Conservation (phyloP, 2,888 invertebrate species). For the Tetanocera ferruginea region DNA sequence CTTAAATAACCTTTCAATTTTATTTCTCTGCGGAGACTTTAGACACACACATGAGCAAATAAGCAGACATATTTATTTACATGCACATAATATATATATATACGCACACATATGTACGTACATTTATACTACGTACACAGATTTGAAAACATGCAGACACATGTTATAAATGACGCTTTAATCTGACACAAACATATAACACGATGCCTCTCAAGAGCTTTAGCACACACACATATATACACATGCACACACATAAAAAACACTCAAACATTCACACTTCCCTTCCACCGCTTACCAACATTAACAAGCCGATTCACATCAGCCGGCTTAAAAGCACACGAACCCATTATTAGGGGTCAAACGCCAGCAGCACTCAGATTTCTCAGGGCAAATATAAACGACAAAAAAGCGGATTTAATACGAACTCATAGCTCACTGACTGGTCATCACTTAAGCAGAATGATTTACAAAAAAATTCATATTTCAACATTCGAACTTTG, state of each 20-base stretch:
- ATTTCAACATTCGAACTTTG: background rate
- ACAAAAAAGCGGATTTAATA: background rate
- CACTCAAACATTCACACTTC: background rate
- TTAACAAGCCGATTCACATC: background rate
- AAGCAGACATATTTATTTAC: constrained; percentile 21
- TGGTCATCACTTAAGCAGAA: background rate
- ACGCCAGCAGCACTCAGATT: background rate
- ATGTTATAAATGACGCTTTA: constrained; percentile 14
- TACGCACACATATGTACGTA: background rate
- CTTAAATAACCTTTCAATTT: constrained; percentile 19
- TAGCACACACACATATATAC: background rate
- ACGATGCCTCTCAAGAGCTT: constrained; percentile 13
- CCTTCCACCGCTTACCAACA: background rate
- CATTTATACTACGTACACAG: background rate
- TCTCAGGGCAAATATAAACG: background rate
- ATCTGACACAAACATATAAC: constrained; percentile 17
- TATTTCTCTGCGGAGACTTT: constrained; percentile 47
- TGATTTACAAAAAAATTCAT: background rate
- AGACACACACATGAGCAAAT: constrained; percentile 46
- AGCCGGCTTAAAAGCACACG: background rate
- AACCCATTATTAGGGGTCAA: constrained; percentile 2
- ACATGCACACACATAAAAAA: background rate
- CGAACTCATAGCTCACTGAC: background rate
- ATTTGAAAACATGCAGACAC: background rate
- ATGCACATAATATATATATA: background rate